Percentiles rank a stretch among this genome's conserved stretches.
These are phyloP conservation scores for Parelbella ahira DNA, from an alignment of 2,888 invertebrate genomes.

Conservation along the genomic window DNA sequence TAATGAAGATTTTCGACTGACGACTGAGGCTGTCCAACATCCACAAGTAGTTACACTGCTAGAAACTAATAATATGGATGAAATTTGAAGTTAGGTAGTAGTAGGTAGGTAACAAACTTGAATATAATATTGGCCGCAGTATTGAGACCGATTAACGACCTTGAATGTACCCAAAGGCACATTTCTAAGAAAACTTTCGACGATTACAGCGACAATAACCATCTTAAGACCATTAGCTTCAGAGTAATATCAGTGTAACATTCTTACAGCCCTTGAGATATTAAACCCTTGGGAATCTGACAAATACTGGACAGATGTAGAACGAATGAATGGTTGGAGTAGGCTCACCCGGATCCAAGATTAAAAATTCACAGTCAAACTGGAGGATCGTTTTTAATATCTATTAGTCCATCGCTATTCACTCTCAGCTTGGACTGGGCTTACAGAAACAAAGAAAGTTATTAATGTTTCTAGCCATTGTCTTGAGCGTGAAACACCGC, in stretches of 20 bases:
- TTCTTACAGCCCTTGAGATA: slow-evolving; percentile 15
- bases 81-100: too few species aligned
- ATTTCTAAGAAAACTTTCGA: slow-evolving; percentile 6
- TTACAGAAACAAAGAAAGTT: slow-evolving; percentile 69
- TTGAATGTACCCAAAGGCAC: too few species aligned
- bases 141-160: too few species aligned
- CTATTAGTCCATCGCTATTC: slow-evolving; percentile 36
- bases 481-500: slow-evolving; percentile 57
- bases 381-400: slow-evolving; percentile 37
- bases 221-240: slow-evolving; percentile 11
- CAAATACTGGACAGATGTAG: slow-evolving; percentile 14
- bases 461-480: slow-evolving; percentile 74
- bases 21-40: too few species aligned
- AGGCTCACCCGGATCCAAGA: slow-evolving; percentile 46
- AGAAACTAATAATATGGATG: too few species aligned
- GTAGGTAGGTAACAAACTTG: too few species aligned
- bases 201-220: slow-evolving; percentile 12
- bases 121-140: too few species aligned
- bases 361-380: slow-evolving; percentile 29
- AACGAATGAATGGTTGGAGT: slow-evolving; percentile 31
- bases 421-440: slow-evolving; percentile 32
- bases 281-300: slow-evolving; percentile 12
- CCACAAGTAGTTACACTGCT: too few species aligned
- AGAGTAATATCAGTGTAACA: slow-evolving; percentile 3
- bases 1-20: too few species aligned